These are phyloP conservation scores for Hoplostethus mediterraneus DNA, from an alignment of 2,797 vertebrate genomes.

Conservation along the genomic window DNA sequence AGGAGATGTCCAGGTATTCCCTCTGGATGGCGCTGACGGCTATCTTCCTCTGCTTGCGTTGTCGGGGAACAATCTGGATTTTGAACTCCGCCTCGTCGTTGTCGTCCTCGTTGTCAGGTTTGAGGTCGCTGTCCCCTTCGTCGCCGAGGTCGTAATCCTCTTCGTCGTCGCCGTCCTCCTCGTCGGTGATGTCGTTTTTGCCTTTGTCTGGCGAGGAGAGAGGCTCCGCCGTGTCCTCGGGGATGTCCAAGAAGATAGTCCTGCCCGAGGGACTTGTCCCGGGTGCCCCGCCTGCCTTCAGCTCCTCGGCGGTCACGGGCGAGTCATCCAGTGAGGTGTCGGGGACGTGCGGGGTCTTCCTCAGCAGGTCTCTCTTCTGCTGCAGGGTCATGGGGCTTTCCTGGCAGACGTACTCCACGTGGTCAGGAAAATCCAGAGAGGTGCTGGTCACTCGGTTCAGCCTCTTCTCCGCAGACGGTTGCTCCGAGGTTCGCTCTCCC, in stretches of 20 bases:
- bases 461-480: conserved; percentile 52
- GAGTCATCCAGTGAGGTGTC: conserved; percentile 91
- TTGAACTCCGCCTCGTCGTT: conserved; percentile 95
- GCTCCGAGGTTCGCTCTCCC: conserved; percentile 56
- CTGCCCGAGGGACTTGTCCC: conserved; percentile 84
- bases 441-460: conserved; percentile 64
- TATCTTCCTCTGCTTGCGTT: conserved; percentile 98
- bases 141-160: conserved; percentile 90
- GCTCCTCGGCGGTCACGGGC: conserved; percentile 75
- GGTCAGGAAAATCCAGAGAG: conserved; percentile 77
- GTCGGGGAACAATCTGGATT: conserved; percentile 97
- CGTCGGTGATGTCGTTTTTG: conserved; percentile 82
- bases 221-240: conserved; percentile 88
- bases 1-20: conserved; percentile 98
- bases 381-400: conserved; percentile 93
- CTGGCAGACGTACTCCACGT: conserved; percentile 72
- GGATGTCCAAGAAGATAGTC: conserved; percentile 90
- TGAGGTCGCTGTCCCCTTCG: conserved; percentile 88
- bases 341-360: conserved; percentile 90
- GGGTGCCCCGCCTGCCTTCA: conserved; percentile 64
- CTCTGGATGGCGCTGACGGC: conserved; percentile 99
- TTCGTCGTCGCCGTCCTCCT: conserved; percentile 89
- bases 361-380: conserved; percentile 94
- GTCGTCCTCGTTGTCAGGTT: conserved; percentile 80
- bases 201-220: conserved; percentile 85